Evolutionary conservation across 2,113 vertebrate species (phyloP), one percentile per base, ranked within the genome.

Genomic region (Gila orcuttii): DNA sequence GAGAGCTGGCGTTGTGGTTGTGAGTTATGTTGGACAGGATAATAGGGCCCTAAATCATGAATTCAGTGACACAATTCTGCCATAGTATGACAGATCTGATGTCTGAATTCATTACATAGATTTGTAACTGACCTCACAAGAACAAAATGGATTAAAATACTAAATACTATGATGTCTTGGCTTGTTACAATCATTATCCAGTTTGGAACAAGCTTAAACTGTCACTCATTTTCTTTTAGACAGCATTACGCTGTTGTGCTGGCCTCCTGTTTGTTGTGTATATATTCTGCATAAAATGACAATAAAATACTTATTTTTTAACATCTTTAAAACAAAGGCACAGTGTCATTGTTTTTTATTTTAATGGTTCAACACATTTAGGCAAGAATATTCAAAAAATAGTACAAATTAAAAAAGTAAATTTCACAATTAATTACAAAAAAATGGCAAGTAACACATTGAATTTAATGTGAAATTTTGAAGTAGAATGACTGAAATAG

Each of bases 61-160:
- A 79, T 60, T 42, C 21, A 60, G 33, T 79, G 77, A 60, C 77
- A 60, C 77, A 60, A 42, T 79, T 79, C 77, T 79, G 77, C 77
- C 77, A 42, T 25, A 79, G 33, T 39, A 60, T 60, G 33, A 79
- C 23, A 25, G 19, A 42, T 62, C 57, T 62, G 39, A 33, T 25
- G 23, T 79, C 77, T 62, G 15, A 79, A 62, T 60, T 79, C 23
- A 79, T 79, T 79, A 79, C 6, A 39, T 60, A 62, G 57, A 79
- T 79, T 62, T 79, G 23, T 9, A 45, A 62, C 57, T 42, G 77
- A 79, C 57, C 77, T 62, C 59, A 39, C 33, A 59, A 62, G 55
- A 79, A 25, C 77, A 62, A 79, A 60, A 79, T 4, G 23, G 77
- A 79, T 79, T 42, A 25, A 13, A 42, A 28, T 42, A 15, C 33